Percentiles rank a stretch among this genome's conserved stretches.
These are phyloP conservation scores for Virgularia gustaviana DNA, from an alignment of 92 coral and sea anemone genomes.

Conservation along the genomic window DNA sequence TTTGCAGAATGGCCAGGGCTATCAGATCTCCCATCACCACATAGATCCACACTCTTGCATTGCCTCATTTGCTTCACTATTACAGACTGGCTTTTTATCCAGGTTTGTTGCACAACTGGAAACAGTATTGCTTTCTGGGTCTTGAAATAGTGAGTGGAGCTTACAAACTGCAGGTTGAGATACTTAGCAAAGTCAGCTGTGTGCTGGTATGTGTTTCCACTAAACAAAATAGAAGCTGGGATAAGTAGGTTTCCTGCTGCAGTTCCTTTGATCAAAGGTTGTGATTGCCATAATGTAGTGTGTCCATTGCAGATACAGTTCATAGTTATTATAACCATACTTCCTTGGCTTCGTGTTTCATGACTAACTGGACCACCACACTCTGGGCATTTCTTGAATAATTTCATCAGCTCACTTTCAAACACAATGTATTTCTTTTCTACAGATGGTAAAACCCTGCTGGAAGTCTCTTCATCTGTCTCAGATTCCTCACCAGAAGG, in stretches of 20 bases:
- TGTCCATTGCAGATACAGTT: slow-evolving; percentile 48
- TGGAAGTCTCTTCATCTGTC: background rate
- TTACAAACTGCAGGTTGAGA: slow-evolving; percentile 18
- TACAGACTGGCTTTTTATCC: background rate
- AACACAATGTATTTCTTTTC: slow-evolving; percentile 39
- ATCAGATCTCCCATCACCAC: background rate
- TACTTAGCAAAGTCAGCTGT: slow-evolving; percentile 33
- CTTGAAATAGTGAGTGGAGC: background rate
- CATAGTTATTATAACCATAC: slow-evolving; percentile 37
- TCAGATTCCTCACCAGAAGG: slow-evolving; percentile 6
- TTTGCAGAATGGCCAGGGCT: slow-evolving; percentile 3
- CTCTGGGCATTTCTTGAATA: slow-evolving; percentile 32
- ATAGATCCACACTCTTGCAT: background rate
- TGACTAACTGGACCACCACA: slow-evolving; percentile 27
- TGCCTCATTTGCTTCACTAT: background rate
- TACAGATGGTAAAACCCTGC: background rate
- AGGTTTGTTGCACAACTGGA: background rate
- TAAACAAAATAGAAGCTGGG: slow-evolving; percentile 58
- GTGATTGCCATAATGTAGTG: slow-evolving; percentile 52
- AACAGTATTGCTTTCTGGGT: background rate
- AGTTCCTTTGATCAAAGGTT: slow-evolving; percentile 47
- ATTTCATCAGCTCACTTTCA: slow-evolving; percentile 23
- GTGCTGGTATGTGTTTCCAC: slow-evolving; percentile 59
- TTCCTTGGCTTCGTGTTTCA: slow-evolving; percentile 36
- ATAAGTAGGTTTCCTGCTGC: slow-evolving; percentile 59